These are phyloP conservation scores for Volucella inflata DNA, from an alignment of 2,888 invertebrate species.

Conservation along the genomic window DNA sequence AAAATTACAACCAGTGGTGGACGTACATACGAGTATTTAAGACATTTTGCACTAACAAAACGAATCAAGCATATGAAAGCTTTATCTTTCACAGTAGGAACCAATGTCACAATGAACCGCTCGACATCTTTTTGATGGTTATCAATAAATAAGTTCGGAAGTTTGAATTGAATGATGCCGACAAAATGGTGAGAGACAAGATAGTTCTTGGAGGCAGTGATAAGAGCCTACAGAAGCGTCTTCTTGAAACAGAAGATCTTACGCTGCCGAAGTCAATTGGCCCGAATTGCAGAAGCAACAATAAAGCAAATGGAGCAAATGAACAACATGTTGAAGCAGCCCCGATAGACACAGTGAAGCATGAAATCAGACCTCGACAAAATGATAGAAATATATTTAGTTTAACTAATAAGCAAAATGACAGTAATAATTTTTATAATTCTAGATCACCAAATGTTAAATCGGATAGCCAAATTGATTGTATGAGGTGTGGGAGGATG, in stretches of 20 bases:
- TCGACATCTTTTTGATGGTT: slow-evolving; percentile 13
- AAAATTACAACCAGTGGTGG: neutral
- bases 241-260: slow-evolving; percentile 10
- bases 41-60: neutral
- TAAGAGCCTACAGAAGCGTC: slow-evolving; percentile 14
- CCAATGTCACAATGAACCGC: slow-evolving; percentile 6
- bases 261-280: slow-evolving; percentile 15
- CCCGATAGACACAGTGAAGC: slow-evolving; percentile 19
- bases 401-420: neutral
- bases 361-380: too few relatives aligned
- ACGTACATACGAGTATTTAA: slow-evolving; percentile 3
- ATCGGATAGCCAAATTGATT: slow-evolving; percentile 27
- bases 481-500: neutral
- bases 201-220: slow-evolving; percentile 18
- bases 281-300: slow-evolving; percentile 23
- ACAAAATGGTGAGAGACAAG: slow-evolving; percentile 15
- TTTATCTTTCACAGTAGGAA: slow-evolving; percentile 19
- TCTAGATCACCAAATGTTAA: slow-evolving; percentile 17
- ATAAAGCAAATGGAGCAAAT: slow-evolving; percentile 18
- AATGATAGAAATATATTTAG: too few relatives aligned
- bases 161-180: neutral
- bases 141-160: slow-evolving; percentile 20
- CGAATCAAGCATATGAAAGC: slow-evolving; percentile 13
- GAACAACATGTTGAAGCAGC: neutral
- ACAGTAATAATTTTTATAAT: slow-evolving; percentile 16